Percentiles rank a stretch among this genome's conserved stretches.
Evolutionary conservation across 2,888 invertebrate genomes (phyloP).

Genomic region (Andricus quercusramuli): DNA sequence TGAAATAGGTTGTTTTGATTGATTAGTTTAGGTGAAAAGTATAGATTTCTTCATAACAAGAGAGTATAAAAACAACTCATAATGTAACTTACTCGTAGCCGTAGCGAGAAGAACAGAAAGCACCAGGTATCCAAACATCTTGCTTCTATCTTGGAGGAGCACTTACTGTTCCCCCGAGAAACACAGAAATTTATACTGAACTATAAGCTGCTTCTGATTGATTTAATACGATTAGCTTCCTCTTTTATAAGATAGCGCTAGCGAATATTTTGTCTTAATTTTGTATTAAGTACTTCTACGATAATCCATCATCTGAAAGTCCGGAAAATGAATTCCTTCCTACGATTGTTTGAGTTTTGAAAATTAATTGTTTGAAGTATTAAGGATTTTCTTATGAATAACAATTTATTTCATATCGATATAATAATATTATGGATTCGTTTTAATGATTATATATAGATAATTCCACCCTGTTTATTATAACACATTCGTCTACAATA

Average conservation of each 20-base stretch:
- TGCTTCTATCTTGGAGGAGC: background rate
- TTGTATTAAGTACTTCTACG: background rate
- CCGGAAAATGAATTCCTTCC: background rate
- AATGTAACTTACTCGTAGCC: constrained; percentile 33
- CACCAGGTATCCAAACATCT: constrained; percentile 45
- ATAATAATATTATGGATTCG: too few species aligned
- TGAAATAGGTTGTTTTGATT: too few species aligned
- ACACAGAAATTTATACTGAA: background rate
- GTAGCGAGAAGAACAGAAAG: constrained; percentile 22
- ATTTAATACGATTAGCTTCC: background rate
- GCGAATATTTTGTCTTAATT: background rate
- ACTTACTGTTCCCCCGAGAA: background rate
- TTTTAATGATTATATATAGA: too few species aligned
- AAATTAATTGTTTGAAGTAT: too few species aligned
- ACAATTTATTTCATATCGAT: too few species aligned
- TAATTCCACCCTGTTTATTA: too few species aligned
- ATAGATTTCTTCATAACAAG: too few species aligned
- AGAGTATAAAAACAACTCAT: too few species aligned
- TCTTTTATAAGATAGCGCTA: background rate
- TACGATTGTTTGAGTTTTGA: background rate
- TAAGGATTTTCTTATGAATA: too few species aligned
- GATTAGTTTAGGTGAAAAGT: too few species aligned
- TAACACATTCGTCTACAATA: too few species aligned
- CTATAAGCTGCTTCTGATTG: constrained; percentile 1
- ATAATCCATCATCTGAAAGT: constrained; percentile 44